phyloP scores from a whole-genome alignment of 2,888 invertebrate species.

The Trissoscelio sp. region DNA sequence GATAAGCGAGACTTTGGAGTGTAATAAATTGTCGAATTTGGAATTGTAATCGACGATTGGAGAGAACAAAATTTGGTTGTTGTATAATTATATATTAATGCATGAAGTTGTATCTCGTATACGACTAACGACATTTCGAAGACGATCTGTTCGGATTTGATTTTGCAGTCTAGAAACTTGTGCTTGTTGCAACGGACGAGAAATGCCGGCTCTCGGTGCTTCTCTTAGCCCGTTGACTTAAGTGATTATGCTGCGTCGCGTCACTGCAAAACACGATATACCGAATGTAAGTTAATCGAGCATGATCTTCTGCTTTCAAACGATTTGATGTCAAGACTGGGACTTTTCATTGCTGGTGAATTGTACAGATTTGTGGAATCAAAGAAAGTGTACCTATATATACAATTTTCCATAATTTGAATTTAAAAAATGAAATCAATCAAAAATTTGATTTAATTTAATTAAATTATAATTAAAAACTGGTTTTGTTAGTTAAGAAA shows the following conservation, averaged over 20 bases:
- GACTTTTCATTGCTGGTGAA: background rate
- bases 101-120: conserved; percentile 29
- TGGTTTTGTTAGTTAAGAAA: too few relatives aligned
- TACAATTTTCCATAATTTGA: too few relatives aligned
- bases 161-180: conserved; percentile 76
- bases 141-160: conserved; percentile 65
- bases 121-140: conserved; percentile 64
- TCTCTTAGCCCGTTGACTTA: conserved; percentile 74
- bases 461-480: too few relatives aligned
- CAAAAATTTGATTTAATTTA: too few relatives aligned
- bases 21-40: conserved; percentile 11
- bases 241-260: conserved; percentile 77
- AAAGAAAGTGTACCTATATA: too few relatives aligned
- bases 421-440: too few relatives aligned
- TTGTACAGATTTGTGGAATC: background rate
- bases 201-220: conserved; percentile 74
- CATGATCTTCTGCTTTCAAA: conserved; percentile 3
- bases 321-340: conserved; percentile 1
- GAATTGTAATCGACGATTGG: background rate
- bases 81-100: too few relatives aligned
- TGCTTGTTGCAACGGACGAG: conserved; percentile 81
- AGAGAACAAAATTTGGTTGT: too few relatives aligned
- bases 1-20: conserved; percentile 8
- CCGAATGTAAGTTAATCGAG: conserved; percentile 72
- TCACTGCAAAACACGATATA: conserved; percentile 80